Evolutionary conservation across 37 sponge, comb jelly and placozoan genomes (phyloP).

Genomic region (Geodia barretti): DNA sequence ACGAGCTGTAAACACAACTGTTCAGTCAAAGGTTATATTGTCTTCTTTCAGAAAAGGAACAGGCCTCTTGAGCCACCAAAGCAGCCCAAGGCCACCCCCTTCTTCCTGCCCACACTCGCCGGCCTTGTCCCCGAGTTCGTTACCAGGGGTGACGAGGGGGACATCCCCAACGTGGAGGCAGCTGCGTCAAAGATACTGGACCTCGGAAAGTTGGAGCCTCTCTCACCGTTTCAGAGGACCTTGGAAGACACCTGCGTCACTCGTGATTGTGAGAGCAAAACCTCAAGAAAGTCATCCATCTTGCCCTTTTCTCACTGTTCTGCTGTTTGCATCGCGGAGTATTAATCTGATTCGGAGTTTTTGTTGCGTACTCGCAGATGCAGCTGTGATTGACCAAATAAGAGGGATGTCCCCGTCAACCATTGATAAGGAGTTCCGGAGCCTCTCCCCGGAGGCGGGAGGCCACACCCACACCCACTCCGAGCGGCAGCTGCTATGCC

Average conservation of each 20-base stretch:
- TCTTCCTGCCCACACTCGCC: conserved; percentile 90
- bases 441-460: conserved; percentile 67
- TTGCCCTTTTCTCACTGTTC: not conserved
- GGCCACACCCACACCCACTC: too few species aligned
- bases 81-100: conserved; percentile 83
- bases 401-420: conserved; percentile 77
- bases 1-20: too few species aligned
- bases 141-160: conserved; percentile 28
- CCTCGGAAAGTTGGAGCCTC: conserved; percentile 32
- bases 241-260: conserved; percentile 20
- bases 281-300: not conserved
- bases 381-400: conserved; percentile 41
- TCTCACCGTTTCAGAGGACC: conserved; percentile 52
- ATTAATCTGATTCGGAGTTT: not conserved
- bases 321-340: not conserved
- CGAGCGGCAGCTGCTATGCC: conserved; percentile 18
- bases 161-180: conserved; percentile 8
- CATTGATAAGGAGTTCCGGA: conserved; percentile 74
- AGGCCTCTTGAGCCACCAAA: conserved; percentile 93
- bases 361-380: conserved; percentile 23
- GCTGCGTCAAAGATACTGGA: conserved; percentile 56
- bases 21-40: not conserved
- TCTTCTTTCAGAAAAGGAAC: conserved; percentile 53
- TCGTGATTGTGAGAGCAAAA: conserved; percentile 46
- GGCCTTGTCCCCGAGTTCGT: conserved; percentile 75